phyloP scores from a whole-genome alignment of 2,888 invertebrate genomes.

The Andrena trimmerana region DNA sequence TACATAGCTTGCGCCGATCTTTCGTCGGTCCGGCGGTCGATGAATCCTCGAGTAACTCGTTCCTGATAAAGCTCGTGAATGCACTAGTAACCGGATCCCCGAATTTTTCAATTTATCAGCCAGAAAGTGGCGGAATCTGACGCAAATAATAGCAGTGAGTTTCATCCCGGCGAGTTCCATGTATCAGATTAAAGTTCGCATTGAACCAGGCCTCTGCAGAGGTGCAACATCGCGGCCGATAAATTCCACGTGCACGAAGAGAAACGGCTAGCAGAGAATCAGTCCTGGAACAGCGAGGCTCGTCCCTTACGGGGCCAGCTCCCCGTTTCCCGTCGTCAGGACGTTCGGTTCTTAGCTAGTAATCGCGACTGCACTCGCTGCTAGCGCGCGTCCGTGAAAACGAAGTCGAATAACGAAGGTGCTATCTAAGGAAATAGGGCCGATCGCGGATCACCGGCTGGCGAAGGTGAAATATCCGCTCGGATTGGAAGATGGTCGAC shows the following conservation, averaged over 20 bases:
- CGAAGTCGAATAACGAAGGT: conserved; percentile 81
- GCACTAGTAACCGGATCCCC: too few relatives aligned
- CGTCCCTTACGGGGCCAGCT: conserved; percentile 51
- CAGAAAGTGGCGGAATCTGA: background rate
- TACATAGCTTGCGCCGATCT: conserved; percentile 59
- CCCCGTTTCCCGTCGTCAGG: conserved; percentile 43
- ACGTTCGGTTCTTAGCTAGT: conserved; percentile 66
- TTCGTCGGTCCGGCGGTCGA: conserved; percentile 21
- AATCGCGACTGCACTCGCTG: conserved; percentile 63
- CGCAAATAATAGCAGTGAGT: background rate
- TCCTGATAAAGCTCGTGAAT: too few relatives aligned
- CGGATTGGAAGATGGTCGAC: conserved; percentile 23
- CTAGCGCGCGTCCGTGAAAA: conserved; percentile 64
- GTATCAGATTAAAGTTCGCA: background rate
- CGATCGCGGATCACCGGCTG: conserved; percentile 71
- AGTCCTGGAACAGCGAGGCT: background rate
- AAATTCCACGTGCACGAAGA: background rate
- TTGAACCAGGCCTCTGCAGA: conserved; percentile 4
- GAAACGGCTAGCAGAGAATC: background rate
- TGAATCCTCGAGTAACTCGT: background rate
- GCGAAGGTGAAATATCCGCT: background rate
- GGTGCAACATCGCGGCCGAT: conserved; percentile 4
- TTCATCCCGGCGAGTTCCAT: conserved; percentile 30
- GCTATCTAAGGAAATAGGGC: conserved; percentile 78
- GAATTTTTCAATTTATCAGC: background rate